Evolutionary conservation across 2,797 vertebrate species (phyloP).

Genomic region (Phrynocephalus forsythii): DNA sequence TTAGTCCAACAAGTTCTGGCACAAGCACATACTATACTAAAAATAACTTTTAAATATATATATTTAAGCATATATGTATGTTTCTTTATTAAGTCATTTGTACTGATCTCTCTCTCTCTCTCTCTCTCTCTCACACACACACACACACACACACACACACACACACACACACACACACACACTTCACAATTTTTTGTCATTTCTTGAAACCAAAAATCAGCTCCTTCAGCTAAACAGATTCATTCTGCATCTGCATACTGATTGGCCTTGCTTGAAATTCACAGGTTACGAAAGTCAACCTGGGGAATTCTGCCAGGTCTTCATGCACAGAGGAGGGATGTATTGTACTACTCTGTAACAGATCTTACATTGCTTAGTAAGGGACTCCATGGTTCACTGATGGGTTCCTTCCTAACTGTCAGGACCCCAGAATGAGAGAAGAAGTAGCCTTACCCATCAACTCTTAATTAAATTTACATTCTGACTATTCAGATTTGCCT

Average conservation of each 20-base stretch:
- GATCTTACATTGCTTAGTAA: background rate
- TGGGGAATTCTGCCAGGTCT: background rate
- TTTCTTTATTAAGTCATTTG: conserved; percentile 12
- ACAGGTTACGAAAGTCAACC: background rate
- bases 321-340: background rate
- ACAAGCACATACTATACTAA: conserved; percentile 1
- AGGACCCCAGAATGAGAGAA: conserved; percentile 55
- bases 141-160: too few species aligned
- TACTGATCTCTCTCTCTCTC: background rate
- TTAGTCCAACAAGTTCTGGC: conserved; percentile 16
- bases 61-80: background rate
- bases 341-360: background rate
- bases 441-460: conserved; percentile 37
- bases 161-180: background rate
- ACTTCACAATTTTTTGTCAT: background rate
- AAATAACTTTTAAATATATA: conserved; percentile 22
- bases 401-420: background rate
- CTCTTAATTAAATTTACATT: conserved; percentile 61
- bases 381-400: background rate
- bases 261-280: background rate
- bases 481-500: conserved; percentile 47
- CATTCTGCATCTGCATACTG: background rate
- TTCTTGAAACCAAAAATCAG: background rate
- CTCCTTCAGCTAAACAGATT: background rate
- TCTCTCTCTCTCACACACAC: background rate